phyloP scores from a whole-genome alignment of 2,113 vertebrate species.

The Pygoscelis adeliae region DNA sequence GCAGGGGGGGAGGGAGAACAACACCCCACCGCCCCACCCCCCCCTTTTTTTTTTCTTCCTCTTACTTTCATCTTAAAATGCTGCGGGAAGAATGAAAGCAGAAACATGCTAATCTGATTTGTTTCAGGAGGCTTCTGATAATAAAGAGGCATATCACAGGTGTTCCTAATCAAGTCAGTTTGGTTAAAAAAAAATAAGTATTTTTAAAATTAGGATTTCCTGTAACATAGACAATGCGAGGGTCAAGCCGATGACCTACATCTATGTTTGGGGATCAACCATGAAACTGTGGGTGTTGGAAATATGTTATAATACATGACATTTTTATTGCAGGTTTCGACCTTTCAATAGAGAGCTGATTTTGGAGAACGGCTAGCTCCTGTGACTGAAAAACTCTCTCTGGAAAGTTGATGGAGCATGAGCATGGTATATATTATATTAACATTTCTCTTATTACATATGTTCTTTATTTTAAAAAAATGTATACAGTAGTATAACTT shows the following conservation, averaged over 20 bases:
- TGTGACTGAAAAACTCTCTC: constrained; percentile 69
- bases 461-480: constrained; percentile 43
- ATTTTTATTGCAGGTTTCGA: constrained; percentile 83
- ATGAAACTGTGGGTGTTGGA: constrained; percentile 73
- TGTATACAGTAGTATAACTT: neutral
- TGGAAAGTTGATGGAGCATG: constrained; percentile 67
- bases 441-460: constrained; percentile 49
- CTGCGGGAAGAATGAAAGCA: constrained; percentile 70
- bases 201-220: constrained; percentile 67
- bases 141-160: constrained; percentile 74
- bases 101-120: constrained; percentile 76
- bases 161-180: constrained; percentile 77
- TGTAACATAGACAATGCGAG: constrained; percentile 61
- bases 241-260: constrained; percentile 70
- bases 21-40: neutral
- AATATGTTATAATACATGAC: constrained; percentile 81
- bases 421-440: constrained; percentile 72
- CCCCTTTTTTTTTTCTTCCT: neutral
- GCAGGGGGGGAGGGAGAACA: neutral
- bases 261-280: constrained; percentile 73
- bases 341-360: constrained; percentile 76
- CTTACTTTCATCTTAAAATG: constrained; percentile 66
- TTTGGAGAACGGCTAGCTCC: constrained; percentile 69
- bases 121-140: constrained; percentile 70
- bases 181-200: constrained; percentile 16